A percentile compares a stretch with the other conserved stretches of the same genome.
Evolutionary conservation across 2,888 invertebrate species (phyloP).

Genomic region (Eupithecia abbreviata): DNA sequence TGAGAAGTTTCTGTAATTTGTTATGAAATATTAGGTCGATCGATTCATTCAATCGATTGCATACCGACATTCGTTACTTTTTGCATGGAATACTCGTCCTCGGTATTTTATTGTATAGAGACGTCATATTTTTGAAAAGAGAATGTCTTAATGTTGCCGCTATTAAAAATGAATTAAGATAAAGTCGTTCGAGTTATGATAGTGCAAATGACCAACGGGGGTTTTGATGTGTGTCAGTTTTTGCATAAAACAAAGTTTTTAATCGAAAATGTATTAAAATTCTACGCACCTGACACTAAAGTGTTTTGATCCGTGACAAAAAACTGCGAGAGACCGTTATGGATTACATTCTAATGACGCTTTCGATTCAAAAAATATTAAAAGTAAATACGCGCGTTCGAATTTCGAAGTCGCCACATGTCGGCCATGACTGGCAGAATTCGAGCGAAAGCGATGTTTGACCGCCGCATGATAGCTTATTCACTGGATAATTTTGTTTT

Average conservation of each 20-base stretch:
- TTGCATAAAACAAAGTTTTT: slow-evolving; percentile 61
- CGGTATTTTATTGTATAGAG: slow-evolving; percentile 32
- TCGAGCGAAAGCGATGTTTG: slow-evolving; percentile 39
- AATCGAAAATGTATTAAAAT: slow-evolving; percentile 54
- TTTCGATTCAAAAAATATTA: slow-evolving; percentile 68
- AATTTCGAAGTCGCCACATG: slow-evolving; percentile 76
- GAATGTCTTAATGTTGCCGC: slow-evolving; percentile 41
- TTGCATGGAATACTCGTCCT: slow-evolving; percentile 27
- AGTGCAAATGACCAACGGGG: slow-evolving; percentile 51
- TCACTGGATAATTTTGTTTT: slow-evolving; percentile 42
- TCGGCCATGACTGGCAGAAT: slow-evolving; percentile 74
- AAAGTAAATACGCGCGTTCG: slow-evolving; percentile 69
- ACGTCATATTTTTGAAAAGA: slow-evolving; percentile 33
- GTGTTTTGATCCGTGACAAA: slow-evolving; percentile 58
- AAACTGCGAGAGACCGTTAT: slow-evolving; percentile 70
- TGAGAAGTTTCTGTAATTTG: slow-evolving; percentile 71
- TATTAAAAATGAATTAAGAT: slow-evolving; percentile 51
- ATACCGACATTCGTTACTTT: slow-evolving; percentile 37
- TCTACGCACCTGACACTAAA: slow-evolving; percentile 65
- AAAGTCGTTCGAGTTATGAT: slow-evolving; percentile 46
- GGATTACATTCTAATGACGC: slow-evolving; percentile 77
- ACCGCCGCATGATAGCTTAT: slow-evolving; percentile 43
- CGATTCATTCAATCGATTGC: slow-evolving; percentile 48
- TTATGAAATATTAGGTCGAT: slow-evolving; percentile 68
- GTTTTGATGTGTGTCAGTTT: slow-evolving; percentile 56